Percentiles rank a stretch among this genome's conserved stretches.
phyloP scores from a whole-genome alignment of 2,113 vertebrate genomes.

The Galeopterus variegatus region DNA sequence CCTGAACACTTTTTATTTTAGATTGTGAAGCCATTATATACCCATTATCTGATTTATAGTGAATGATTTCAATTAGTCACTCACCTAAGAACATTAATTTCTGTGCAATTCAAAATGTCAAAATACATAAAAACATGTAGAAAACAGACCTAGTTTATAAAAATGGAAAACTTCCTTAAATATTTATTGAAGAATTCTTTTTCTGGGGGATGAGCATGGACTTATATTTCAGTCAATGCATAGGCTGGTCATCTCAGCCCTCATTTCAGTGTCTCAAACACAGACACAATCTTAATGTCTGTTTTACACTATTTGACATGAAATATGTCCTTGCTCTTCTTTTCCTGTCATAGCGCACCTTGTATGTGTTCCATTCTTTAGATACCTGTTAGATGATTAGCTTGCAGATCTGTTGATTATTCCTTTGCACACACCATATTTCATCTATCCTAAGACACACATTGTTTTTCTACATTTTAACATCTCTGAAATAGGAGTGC shows the following conservation, averaged over 20 bases:
- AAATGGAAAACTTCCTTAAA: constrained; percentile 11
- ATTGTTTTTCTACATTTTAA: not conserved
- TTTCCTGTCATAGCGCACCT: not conserved
- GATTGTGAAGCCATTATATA: not conserved
- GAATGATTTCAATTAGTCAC: constrained; percentile 66
- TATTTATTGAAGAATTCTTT: not conserved
- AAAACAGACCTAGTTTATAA: constrained; percentile 9
- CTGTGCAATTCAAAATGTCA: constrained; percentile 74
- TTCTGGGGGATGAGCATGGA: not conserved
- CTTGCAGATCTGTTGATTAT: not conserved
- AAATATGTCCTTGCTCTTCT: not conserved
- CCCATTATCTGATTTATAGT: constrained; percentile 52
- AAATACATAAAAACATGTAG: not conserved
- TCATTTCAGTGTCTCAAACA: not conserved
- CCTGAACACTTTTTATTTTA: constrained; percentile 20
- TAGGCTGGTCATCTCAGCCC: not conserved
- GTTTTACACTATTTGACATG: not conserved
- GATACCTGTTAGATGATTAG: not conserved
- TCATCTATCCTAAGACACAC: not conserved
- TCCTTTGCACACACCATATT: not conserved
- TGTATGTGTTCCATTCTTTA: constrained; percentile 1
- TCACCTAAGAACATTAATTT: constrained; percentile 56
- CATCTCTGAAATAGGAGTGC: not conserved
- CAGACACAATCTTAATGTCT: not conserved
- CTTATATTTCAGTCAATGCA: not conserved